Base-by-base conservation (phyloP, 2,888 invertebrate genomes). In the Spilarctia lutea region DNA sequence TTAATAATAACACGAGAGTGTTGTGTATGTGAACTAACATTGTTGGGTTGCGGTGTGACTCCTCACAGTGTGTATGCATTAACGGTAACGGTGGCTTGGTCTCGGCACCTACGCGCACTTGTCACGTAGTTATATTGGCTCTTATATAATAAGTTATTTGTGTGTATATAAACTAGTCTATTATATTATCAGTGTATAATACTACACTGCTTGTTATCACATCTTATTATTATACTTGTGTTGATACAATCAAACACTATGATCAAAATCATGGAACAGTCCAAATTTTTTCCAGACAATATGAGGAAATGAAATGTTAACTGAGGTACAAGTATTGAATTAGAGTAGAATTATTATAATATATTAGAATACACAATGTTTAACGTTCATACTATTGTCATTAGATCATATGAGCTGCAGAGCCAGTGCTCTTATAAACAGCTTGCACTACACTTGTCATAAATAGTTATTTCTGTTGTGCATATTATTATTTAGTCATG, bases 261-360 rank as follows among this genome's bases (percentile, higher is more conserved):
- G 77, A 76, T 86, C 79, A 84, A 83, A 87, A 87, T 85, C 84
- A 83, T 88, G 81, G 83, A 85, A 83, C 84, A 85, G 82, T 85
- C 83, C 83, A 82, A 74, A 77, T 74, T 70, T 83, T 86, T 88
- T 85, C 85, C 87, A 87, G 92, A 92, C 92, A 92, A 92, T 92
- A 92, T 91, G 84, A 86, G 83, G 81, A 87, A 88, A 89, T 87
- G 86, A 87, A 87, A 83, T 85, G 85, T 89, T 82, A 90, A 86
- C 82, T 85, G 86, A 89, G 92, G 92, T 92, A 92, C 92, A 92
- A 92, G 85, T 91, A 89, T 88, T 88, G 84, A 86, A 89, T 84
- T 88, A 89, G 82, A 85, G 81, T 89, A 90, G 86, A 86, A 86
- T 88, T 82, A 85, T 74, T 35, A 73, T 83, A 75, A 82, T 83